Evolutionary conservation across 2,888 invertebrate genomes (phyloP), one percentile per base, ranked within the genome.

Genomic region (Cosmia pyralina): DNA sequence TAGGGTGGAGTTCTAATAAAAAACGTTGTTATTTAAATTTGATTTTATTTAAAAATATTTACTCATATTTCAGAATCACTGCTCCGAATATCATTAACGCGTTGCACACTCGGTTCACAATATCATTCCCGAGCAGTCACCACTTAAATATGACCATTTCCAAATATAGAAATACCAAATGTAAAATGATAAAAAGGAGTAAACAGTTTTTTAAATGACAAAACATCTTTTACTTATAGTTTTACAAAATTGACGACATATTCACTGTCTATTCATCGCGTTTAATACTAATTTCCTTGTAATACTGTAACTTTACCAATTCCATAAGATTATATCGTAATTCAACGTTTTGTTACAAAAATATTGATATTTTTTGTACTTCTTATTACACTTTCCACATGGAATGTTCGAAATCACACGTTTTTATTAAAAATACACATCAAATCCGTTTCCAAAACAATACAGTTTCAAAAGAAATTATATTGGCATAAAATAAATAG

Each of bases 361-460:
- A 96, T 95, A 95, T 96, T 92, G 90, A 90, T 94, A 93, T 93
- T 89, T 94, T 96, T 96, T 96, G 95, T 96, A 96, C 96, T 96
- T 94, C 92, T 93, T 90, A 93, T 94, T 93, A 94, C 93, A 95
- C 90, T 92, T 94, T 93, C 94, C 94, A 89, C 86, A 87, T 95
- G 96, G 96, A 96, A 96, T 96, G 96, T 95, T 94, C 89, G 90
- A 93, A 94, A 95, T 95, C 95, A 95, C 95, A 94, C 94, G 88
- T 90, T 90, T 17, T 87, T 88, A 90, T 92, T 88, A 90, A 92
- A 90, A 92, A 91, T 93, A 94, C 92, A 92, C 91, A 92, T 91
- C 90, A 90, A 92, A 91, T 91, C 87, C 89, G 83, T 88, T 89
- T 90, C 88, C 78, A 85, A 89, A 86, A 88, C 72, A 81, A 88